Conservation (phyloP, 2,888 invertebrate species). For the Dicycla oo region DNA sequence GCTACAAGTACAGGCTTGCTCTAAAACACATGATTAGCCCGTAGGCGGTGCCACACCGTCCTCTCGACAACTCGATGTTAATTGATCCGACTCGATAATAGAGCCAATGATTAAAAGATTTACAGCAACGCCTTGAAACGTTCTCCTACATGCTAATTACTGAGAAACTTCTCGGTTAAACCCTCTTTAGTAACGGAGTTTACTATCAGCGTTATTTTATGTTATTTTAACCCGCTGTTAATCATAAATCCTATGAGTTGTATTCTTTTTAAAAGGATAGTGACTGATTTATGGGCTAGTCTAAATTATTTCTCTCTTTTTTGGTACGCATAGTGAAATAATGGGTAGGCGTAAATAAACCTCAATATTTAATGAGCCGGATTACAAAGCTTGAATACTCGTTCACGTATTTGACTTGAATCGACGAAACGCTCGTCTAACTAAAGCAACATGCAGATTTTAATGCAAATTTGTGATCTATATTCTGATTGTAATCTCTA, state of each 20-base stretch:
- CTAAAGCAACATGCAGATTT: not conserved
- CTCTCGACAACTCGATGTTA: constrained; percentile 37
- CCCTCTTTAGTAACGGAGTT: constrained; percentile 25
- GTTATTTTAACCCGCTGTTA: constrained; percentile 35
- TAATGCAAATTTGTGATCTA: not conserved
- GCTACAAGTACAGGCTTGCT: constrained; percentile 8
- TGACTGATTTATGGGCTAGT: constrained; percentile 58
- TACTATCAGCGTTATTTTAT: constrained; percentile 14
- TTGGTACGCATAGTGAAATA: constrained; percentile 23
- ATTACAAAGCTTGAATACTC: not conserved
- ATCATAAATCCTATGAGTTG: constrained; percentile 54
- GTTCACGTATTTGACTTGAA: constrained; percentile 1
- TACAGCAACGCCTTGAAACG: constrained; percentile 51
- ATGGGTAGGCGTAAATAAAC: constrained; percentile 21
- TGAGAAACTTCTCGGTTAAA: constrained; percentile 31
- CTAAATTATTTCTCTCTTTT: constrained; percentile 35
- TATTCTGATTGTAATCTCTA: not conserved
- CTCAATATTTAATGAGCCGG: constrained; percentile 28
- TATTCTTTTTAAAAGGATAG: constrained; percentile 44
- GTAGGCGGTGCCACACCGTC: constrained; percentile 52
- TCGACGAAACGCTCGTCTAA: not conserved
- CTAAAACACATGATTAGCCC: constrained; percentile 31
- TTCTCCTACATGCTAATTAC: constrained; percentile 43
- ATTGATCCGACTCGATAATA: constrained; percentile 60
- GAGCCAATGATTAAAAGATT: constrained; percentile 59